Base-by-base conservation (phyloP, 2,113 vertebrate genomes). In the Erythrocercus mccallii region DNA sequence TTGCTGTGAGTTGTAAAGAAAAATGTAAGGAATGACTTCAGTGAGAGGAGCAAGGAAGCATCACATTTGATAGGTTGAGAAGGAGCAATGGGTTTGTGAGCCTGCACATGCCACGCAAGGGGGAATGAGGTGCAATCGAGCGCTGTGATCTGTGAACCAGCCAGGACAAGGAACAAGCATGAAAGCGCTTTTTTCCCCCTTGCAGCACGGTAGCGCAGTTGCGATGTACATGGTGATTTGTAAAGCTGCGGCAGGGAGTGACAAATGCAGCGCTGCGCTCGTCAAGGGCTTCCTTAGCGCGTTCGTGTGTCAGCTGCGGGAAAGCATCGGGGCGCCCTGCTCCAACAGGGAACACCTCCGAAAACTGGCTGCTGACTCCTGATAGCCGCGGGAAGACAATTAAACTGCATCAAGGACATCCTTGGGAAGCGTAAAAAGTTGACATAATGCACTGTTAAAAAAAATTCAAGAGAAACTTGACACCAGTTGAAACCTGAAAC, bases 311-410 rank as follows among this genome's bases (percentile, higher is more conserved):
- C 84, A 94, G 81, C 81, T 50, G 13, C 13, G 61, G 92, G 37
- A 53, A 47, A 81, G 50, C 50, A 57, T 81, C 89, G 42, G 50
- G 85, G 89, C 11, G 66, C 33, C 4, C 58, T 48, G n/a, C 42
- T 88, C 45, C 87, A 78, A 96, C 47, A 45, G 86, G 91, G 68
- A 93, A 61, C 62, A 62, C 33, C 81, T 96, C 51, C n/a, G 33
- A 57, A 54, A 92, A 33, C 76, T 93, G 77, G 81, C 83, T 81
- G 50, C 78, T 82, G 86, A 90, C 81, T 91, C 66, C 82, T 94
- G 81, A 68, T n/a, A 89, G 79, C 87, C 91, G 85, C 78, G 66
- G 95, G 77, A 94, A 74, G 89, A 96, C 86, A 97, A 96, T 96
- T 96, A 96, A 92, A 81, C 47, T 88, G 92, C 93, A 95, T 62